These are phyloP conservation scores for Dendronephthya gigantea DNA, from an alignment of 64 coral and sea anemone genomes.

Conservation along the genomic window DNA sequence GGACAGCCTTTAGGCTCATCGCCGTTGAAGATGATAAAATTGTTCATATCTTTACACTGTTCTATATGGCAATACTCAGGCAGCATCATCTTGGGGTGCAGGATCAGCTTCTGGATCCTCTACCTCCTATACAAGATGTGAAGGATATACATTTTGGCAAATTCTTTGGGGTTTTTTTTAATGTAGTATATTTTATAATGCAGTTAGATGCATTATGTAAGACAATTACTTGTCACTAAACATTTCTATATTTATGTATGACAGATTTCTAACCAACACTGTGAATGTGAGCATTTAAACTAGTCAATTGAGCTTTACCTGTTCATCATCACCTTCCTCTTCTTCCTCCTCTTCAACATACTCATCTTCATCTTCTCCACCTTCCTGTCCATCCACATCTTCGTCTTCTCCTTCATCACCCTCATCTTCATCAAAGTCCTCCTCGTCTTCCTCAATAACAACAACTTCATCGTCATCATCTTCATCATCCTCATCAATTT, in stretches of 20 bases:
- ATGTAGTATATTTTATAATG: no score
- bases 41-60: no score
- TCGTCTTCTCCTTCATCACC: neutral
- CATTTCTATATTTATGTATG: no score
- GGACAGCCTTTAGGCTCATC: no score
- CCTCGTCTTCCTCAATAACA: slow-evolving; percentile 41
- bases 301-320: neutral
- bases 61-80: neutral
- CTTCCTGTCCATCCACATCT: neutral
- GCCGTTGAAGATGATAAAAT: no score
- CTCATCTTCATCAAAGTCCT: neutral
- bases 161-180: no score
- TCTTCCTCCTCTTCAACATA: neutral
- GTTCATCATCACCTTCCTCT: neutral
- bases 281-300: no score
- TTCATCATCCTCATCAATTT: slow-evolving; percentile 41
- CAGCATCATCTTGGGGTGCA: neutral
- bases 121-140: neutral
- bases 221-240: no score
- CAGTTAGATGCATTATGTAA: no score
- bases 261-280: no score
- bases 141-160: no score
- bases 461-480: slow-evolving; percentile 53
- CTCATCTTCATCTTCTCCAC: neutral
- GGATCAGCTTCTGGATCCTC: neutral